Base-by-base conservation (phyloP, 2,113 vertebrate species). In the Neolamprologus cancellatus region DNA sequence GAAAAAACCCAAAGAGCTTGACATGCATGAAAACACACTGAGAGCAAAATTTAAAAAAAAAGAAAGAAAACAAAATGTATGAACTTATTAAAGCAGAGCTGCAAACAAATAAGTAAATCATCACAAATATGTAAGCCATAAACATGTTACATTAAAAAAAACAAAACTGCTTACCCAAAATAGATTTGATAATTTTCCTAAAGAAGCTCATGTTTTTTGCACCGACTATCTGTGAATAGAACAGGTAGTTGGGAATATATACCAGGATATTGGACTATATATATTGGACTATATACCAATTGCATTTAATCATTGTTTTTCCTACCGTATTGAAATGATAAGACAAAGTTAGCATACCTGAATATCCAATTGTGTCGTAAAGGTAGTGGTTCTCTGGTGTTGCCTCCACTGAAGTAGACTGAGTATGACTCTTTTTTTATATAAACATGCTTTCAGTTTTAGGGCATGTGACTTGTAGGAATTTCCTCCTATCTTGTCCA, bases 71-170 rank as follows among this genome's bases (percentile, higher is more conserved):
- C 4, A 8, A 15, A 57, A 28, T 28, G 0, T 28, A 28, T 57
- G 54, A 28, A 28, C 13, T 28, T 28, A 55, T 57, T 57, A 57
- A 57, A 8, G 13, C 3, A 57, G 52, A 54, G 52, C 52, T 54
- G 52, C 1, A 57, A 57, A 57, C 54, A 57, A 57, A 57, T 0
- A 30, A 57, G 13, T 28, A 57, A 57, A 57, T 28, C 54, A 28
- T 1, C 25, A 30, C 25, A 28, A 15, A 0, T 28, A 57, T 57
- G 1, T 5, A 57, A 57, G 1, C 54, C 13, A 57, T 28, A 57
- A 28, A 57, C 25, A 15, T 30, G 54, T 57, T 57, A 57, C 25
- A 28, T 57, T 23, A 3, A 8, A 57, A 55, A 25, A 23, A 23
- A 13, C n/a, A 54, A 55, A 28, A 2, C 4, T 57, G 54, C 54